Conservation (phyloP, 2,888 invertebrate genomes). For the Tetranychus truncatus region DNA sequence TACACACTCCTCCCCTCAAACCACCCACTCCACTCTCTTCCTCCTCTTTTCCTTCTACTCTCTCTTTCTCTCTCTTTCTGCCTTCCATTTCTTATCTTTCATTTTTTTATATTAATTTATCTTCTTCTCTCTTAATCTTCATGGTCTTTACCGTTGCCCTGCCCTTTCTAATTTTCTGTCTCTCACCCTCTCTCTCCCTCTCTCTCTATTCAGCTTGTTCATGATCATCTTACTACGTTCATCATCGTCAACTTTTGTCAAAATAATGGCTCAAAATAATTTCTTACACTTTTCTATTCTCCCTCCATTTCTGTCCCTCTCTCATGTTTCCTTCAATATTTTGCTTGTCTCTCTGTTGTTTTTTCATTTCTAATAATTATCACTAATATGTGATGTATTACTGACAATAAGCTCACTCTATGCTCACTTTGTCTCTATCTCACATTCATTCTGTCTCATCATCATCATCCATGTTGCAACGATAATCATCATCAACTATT, state of each 20-base stretch:
- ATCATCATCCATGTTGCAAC: no score
- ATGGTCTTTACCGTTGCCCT: slow-evolving; percentile 1
- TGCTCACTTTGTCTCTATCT: no score
- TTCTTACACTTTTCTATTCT: neutral
- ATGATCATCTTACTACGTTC: neutral
- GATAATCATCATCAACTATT: no score
- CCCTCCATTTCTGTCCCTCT: slow-evolving; percentile 5
- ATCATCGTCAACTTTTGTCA: neutral
- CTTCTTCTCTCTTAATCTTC: neutral
- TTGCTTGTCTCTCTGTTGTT: neutral
- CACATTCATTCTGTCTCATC: no score
- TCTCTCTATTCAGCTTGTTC: neutral
- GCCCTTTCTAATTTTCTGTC: neutral
- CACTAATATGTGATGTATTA: neutral
- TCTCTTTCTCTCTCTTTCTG: slow-evolving; percentile 8
- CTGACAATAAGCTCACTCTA: neutral
- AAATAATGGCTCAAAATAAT: neutral
- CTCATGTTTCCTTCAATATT: neutral
- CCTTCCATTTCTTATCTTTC: no score
- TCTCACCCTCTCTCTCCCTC: neutral
- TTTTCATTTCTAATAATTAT: neutral
- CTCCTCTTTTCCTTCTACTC: neutral
- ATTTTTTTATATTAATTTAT: no score
- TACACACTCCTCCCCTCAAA: neutral
- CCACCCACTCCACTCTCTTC: neutral